Conservation (phyloP, 2,113 vertebrate genomes). For the Nansenia antarctica region DNA sequence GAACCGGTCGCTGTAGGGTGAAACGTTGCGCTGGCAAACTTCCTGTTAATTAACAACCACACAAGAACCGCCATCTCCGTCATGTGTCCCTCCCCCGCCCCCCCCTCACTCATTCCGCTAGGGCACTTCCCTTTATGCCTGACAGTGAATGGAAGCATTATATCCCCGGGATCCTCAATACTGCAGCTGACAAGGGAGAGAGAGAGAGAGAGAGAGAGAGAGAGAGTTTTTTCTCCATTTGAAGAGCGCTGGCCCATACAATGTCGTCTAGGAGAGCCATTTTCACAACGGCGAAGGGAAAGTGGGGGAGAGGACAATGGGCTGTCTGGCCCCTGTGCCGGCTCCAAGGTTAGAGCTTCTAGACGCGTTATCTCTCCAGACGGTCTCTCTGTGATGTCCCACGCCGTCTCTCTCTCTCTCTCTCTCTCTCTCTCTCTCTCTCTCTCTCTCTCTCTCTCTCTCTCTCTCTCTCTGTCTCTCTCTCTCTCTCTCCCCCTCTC, state of each 20-base stretch:
- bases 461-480: conserved; percentile 1
- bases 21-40: background rate
- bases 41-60: conserved; percentile 3
- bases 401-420: conserved; percentile 1
- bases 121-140: background rate
- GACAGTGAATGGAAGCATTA: background rate
- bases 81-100: background rate
- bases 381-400: background rate
- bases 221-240: background rate
- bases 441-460: background rate
- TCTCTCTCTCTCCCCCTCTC: background rate
- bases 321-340: background rate
- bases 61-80: background rate
- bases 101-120: background rate
- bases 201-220: background rate
- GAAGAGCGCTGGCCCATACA: background rate
- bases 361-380: background rate
- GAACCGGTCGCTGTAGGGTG: background rate
- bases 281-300: background rate
- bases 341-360: too few relatives aligned
- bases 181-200: background rate
- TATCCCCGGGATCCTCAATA: background rate
- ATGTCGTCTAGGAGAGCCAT: background rate
- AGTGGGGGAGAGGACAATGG: background rate
- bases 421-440: background rate